phyloP scores from a whole-genome alignment of 92 coral and sea anemone genomes.

The Porites evermanni region DNA sequence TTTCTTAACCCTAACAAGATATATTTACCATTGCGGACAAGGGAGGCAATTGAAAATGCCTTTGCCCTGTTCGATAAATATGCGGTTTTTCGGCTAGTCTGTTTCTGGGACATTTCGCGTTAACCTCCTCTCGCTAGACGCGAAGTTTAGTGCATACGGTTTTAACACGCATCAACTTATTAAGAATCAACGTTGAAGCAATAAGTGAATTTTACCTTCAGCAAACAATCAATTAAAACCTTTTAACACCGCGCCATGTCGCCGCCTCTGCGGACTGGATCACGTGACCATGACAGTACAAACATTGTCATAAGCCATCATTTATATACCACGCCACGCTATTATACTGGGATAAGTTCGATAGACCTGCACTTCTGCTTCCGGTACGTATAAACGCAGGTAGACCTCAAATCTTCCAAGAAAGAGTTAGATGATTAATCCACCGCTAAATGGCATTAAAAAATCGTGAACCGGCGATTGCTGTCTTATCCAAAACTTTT shows the following conservation, averaged over 20 bases:
- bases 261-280: slow-evolving; percentile 78
- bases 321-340: slow-evolving; percentile 6
- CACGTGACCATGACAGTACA: slow-evolving; percentile 44
- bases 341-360: slow-evolving; percentile 1
- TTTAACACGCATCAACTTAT: slow-evolving; percentile 46
- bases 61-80: slow-evolving; percentile 71
- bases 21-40: slow-evolving; percentile 80
- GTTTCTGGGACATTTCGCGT: slow-evolving; percentile 20
- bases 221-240: slow-evolving; percentile 97
- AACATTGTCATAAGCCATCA: slow-evolving; percentile 42
- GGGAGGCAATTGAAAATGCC: slow-evolving; percentile 90
- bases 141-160: neutral
- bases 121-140: slow-evolving; percentile 17
- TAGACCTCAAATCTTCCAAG: neutral
- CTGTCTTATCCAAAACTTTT: neutral
- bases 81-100: slow-evolving; percentile 47
- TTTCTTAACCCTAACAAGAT: neutral
- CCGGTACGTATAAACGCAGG: neutral
- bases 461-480: neutral
- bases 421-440: neutral
- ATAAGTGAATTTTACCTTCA: slow-evolving; percentile 88
- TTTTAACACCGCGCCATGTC: slow-evolving; percentile 97
- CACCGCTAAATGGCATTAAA: neutral
- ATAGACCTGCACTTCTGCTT: neutral
- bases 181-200: slow-evolving; percentile 71